Conservation (phyloP, 2,888 invertebrate species). For the Biston stratarius region DNA sequence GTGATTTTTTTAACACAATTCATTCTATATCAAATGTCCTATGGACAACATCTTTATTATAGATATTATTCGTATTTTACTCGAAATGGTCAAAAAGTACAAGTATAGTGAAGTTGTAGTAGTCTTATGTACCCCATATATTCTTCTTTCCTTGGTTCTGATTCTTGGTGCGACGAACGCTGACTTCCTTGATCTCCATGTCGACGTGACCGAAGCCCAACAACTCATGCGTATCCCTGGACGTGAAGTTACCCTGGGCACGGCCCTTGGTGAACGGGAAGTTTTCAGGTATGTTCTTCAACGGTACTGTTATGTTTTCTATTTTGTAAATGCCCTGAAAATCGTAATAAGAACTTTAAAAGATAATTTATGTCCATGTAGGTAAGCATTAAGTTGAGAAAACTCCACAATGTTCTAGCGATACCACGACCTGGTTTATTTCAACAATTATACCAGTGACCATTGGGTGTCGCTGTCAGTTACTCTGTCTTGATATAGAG, state of each 20-base stretch:
- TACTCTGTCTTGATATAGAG: no score
- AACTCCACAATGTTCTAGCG: no score
- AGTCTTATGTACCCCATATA: background rate
- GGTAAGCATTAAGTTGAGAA: no score
- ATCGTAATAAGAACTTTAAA: no score
- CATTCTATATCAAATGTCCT: no score
- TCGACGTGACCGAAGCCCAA: slow-evolving; percentile 47
- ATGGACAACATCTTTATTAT: no score
- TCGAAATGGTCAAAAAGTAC: background rate
- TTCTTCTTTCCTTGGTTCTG: background rate
- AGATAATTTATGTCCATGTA: no score
- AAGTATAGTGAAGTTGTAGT: background rate
- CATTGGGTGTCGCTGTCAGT: no score
- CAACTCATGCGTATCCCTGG: slow-evolving; percentile 29
- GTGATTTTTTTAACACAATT: no score
- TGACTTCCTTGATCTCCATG: slow-evolving; percentile 43
- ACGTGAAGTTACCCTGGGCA: slow-evolving; percentile 43
- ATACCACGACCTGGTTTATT: no score
- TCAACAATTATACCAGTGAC: no score
- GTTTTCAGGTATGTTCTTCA: slow-evolving; percentile 47
- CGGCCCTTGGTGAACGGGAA: slow-evolving; percentile 55
- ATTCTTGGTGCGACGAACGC: background rate
- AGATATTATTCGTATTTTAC: no score
- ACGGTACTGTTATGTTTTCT: slow-evolving; percentile 51
- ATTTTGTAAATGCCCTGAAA: slow-evolving; percentile 47